These are phyloP conservation scores for Dryobota labecula DNA, from an alignment of 2,888 invertebrate genomes.

Conservation along the genomic window DNA sequence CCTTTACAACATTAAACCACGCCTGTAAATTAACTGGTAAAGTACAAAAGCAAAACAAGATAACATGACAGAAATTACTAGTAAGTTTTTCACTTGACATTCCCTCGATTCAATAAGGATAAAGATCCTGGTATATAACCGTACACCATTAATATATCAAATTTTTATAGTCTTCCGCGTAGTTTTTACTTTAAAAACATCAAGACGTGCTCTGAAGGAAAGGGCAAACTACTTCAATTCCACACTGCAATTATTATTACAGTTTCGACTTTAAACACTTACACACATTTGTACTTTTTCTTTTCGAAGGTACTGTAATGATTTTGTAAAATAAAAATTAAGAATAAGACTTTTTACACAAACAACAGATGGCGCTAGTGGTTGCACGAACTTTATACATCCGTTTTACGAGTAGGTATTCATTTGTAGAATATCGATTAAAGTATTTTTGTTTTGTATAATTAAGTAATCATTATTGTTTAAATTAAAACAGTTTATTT, in stretches of 20 bases:
- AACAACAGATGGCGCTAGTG: too few relatives aligned
- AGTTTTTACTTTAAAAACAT: not conserved
- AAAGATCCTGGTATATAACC: not conserved
- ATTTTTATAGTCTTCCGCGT: constrained; percentile 23
- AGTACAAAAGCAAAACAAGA: not conserved
- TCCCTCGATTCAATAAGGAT: constrained; percentile 16
- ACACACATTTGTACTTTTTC: not conserved
- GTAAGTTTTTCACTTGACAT: constrained; percentile 17
- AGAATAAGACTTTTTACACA: too few relatives aligned
- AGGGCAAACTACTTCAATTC: constrained; percentile 27
- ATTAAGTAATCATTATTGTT: too few relatives aligned
- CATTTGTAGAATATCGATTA: too few relatives aligned
- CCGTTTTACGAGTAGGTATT: too few relatives aligned
- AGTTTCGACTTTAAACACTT: not conserved
- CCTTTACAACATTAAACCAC: not conserved
- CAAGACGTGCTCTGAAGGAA: constrained; percentile 10
- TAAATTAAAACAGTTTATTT: too few relatives aligned
- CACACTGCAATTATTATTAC: constrained; percentile 24
- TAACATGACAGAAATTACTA: constrained; percentile 4
- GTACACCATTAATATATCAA: not conserved
- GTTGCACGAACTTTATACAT: too few relatives aligned
- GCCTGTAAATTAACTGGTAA: not conserved
- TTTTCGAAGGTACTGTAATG: not conserved
- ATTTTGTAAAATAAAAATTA: too few relatives aligned
- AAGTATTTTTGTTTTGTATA: too few relatives aligned